These are phyloP conservation scores for Nannoperca australis DNA, from an alignment of 2,797 vertebrate species.

Conservation along the genomic window DNA sequence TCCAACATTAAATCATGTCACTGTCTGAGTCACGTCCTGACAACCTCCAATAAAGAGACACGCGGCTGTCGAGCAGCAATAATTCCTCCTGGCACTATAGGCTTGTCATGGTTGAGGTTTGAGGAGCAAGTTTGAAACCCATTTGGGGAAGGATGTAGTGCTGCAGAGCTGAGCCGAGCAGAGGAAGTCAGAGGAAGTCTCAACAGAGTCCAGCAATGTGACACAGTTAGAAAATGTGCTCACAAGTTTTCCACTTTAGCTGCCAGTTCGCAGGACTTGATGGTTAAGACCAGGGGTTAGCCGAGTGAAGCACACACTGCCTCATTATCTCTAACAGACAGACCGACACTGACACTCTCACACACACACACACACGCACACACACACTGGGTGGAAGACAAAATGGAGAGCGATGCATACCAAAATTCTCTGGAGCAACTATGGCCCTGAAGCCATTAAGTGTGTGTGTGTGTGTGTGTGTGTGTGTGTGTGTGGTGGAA, in stretches of 20 bases:
- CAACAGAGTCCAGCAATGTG: constrained; percentile 34
- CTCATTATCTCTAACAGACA: constrained; percentile 65
- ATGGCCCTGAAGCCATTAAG: constrained; percentile 39
- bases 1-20: constrained; percentile 18
- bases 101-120: constrained; percentile 28
- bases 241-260: constrained; percentile 51
- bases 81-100: constrained; percentile 12
- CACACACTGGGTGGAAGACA: constrained; percentile 27
- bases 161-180: constrained; percentile 22
- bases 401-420: constrained; percentile 52
- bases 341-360: constrained; percentile 38
- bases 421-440: constrained; percentile 37
- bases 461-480: background rate
- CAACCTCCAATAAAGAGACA: constrained; percentile 34
- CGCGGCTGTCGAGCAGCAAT: background rate
- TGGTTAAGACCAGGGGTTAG: constrained; percentile 50
- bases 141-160: constrained; percentile 9
- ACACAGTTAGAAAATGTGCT: constrained; percentile 30
- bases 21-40: constrained; percentile 42
- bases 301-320: constrained; percentile 53
- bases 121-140: background rate
- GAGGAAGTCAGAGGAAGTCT: constrained; percentile 4
- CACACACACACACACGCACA: constrained; percentile 19
- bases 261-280: constrained; percentile 38
- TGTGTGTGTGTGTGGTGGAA: background rate